Evolutionary conservation across 2,888 invertebrate genomes (phyloP).

Genomic region (Phalangium opilio): DNA sequence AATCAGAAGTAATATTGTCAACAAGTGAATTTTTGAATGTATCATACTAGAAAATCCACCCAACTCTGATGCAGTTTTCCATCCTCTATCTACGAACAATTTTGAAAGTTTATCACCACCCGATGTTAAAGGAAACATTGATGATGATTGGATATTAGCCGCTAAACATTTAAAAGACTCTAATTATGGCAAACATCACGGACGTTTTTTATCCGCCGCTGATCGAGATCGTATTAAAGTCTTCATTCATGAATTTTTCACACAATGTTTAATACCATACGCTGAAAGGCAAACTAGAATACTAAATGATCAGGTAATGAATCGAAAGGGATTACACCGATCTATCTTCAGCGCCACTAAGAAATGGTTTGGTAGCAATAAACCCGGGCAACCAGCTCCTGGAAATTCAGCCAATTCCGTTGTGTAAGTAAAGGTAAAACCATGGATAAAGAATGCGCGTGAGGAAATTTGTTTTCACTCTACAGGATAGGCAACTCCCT

Average conservation of each 20-base stretch:
- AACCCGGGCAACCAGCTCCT: conserved; percentile 48
- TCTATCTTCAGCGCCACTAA: conserved; percentile 87
- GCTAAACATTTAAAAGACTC: too few relatives aligned
- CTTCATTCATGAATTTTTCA: conserved; percentile 72
- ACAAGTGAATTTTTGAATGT: too few relatives aligned
- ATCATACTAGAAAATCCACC: neutral
- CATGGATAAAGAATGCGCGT: too few relatives aligned
- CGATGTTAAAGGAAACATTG: conserved; percentile 1
- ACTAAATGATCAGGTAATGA: conserved; percentile 53
- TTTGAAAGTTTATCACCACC: conserved; percentile 1
- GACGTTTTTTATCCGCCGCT: conserved; percentile 51
- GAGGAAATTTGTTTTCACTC: too few relatives aligned
- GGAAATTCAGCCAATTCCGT: conserved; percentile 59
- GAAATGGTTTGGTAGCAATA: conserved; percentile 83
- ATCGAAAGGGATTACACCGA: conserved; percentile 70
- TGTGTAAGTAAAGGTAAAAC: too few relatives aligned
- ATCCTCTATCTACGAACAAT: neutral
- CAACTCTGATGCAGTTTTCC: neutral
- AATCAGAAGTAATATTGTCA: too few relatives aligned
- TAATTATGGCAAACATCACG: conserved; percentile 23
- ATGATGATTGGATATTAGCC: too few relatives aligned
- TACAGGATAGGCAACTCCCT: too few relatives aligned
- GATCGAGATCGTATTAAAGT: conserved; percentile 72
- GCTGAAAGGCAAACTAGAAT: conserved; percentile 72
- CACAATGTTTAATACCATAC: conserved; percentile 72